Evolutionary conservation across 2,888 invertebrate genomes (phyloP).

Genomic region (Lepidocyrtinus sp.): DNA sequence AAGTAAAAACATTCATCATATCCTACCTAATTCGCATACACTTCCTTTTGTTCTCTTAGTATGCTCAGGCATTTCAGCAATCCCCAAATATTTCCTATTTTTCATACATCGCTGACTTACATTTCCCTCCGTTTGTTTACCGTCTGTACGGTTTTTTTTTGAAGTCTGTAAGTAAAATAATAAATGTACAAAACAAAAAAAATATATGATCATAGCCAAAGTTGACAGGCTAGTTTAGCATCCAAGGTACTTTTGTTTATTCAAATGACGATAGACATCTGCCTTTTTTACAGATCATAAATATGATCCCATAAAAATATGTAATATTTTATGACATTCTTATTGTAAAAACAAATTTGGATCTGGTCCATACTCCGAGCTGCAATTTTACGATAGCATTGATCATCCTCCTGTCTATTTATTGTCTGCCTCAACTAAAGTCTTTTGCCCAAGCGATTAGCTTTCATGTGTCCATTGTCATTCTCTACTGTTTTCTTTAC

Average conservation of each 20-base stretch:
- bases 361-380: conserved; percentile 23
- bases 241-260: neutral
- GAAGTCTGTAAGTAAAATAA: too few species aligned
- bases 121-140: too few species aligned
- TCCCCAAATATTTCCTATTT: too few species aligned
- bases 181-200: too few species aligned
- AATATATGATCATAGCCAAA: too few species aligned
- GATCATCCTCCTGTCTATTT: conserved; percentile 15
- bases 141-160: too few species aligned
- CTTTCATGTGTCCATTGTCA: conserved; percentile 40
- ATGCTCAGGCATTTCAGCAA: too few species aligned
- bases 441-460: neutral
- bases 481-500: conserved; percentile 47
- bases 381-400: neutral
- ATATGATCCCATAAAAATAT: conserved; percentile 12
- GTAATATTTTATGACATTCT: conserved; percentile 33
- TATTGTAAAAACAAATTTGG: conserved; percentile 35
- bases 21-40: too few species aligned
- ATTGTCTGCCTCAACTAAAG: conserved; percentile 15
- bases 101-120: too few species aligned
- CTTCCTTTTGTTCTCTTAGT: too few species aligned
- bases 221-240: neutral
- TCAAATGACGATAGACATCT: conserved; percentile 38
- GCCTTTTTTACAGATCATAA: conserved; percentile 40
- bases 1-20: too few species aligned